Conservation (phyloP, 2,113 vertebrate genomes). For the Mustela lutreola region DNA sequence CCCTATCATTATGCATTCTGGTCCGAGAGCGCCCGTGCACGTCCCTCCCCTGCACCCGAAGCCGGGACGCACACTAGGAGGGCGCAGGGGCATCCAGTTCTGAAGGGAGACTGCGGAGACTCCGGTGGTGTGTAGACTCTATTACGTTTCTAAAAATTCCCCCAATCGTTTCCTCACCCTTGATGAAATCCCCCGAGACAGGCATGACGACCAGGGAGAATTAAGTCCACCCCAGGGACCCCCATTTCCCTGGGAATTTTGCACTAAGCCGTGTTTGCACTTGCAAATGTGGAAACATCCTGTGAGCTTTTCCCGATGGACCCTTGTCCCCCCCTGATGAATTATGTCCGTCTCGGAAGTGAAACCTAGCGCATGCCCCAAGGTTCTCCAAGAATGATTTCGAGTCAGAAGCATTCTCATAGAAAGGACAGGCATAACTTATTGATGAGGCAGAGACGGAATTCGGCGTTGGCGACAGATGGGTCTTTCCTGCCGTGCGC, state of each 20-base stretch:
- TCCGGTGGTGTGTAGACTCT: background rate
- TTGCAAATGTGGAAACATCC: background rate
- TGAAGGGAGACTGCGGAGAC: background rate
- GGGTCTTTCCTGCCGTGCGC: fast-evolving
- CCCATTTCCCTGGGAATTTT: background rate
- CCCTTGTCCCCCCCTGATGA: background rate
- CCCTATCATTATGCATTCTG: background rate
- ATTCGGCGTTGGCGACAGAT: background rate
- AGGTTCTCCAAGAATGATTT: background rate
- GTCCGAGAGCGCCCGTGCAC: no score
- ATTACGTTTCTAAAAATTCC: background rate
- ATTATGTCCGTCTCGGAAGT: background rate
- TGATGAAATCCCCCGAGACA: background rate
- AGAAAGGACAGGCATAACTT: background rate
- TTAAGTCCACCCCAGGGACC: background rate
- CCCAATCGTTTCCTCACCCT: background rate
- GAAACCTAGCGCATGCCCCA: background rate
- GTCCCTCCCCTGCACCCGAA: background rate
- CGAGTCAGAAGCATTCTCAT: background rate
- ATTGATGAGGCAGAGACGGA: background rate
- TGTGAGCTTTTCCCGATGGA: background rate
- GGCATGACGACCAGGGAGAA: background rate
- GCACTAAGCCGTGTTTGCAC: background rate
- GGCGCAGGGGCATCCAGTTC: background rate
- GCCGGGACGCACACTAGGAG: background rate